A percentile compares a stretch with the other conserved stretches of the same genome.
Conservation (phyloP, 2,888 invertebrate species). For the Heliothis peltigera region DNA sequence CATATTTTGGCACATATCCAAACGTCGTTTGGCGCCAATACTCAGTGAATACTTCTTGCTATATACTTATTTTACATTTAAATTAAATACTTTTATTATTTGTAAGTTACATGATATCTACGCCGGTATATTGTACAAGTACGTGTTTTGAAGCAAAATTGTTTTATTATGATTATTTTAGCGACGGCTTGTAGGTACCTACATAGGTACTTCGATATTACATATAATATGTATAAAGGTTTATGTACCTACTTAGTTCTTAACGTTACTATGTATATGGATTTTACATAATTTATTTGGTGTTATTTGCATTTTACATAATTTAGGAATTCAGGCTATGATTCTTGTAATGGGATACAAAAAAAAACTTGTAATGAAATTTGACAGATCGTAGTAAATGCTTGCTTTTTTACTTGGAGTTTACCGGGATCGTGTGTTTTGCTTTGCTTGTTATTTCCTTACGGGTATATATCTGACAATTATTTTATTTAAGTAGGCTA, state of each 20-base stretch:
- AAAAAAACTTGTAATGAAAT: too few species aligned
- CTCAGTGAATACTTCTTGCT: slow-evolving; percentile 31
- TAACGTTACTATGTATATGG: too few species aligned
- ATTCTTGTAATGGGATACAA: too few species aligned
- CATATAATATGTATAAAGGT: background rate
- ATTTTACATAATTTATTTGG: too few species aligned
- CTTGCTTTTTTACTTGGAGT: too few species aligned
- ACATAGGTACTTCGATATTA: slow-evolving; percentile 12
- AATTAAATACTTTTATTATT: slow-evolving; percentile 52
- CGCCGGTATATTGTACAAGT: slow-evolving; percentile 14
- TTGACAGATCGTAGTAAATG: too few species aligned
- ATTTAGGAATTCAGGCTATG: too few species aligned
- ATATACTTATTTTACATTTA: slow-evolving; percentile 51
- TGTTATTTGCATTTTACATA: too few species aligned
- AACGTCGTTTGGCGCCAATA: slow-evolving; percentile 37
- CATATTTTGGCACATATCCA: slow-evolving; percentile 33
- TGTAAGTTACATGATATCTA: slow-evolving; percentile 18
- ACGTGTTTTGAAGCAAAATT: slow-evolving; percentile 40
- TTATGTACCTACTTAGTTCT: background rate
- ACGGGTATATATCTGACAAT: too few species aligned
- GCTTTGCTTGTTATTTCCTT: too few species aligned
- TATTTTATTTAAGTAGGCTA: background rate
- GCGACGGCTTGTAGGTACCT: background rate
- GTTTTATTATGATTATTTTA: slow-evolving; percentile 47
- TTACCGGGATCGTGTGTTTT: too few species aligned